A percentile compares a stretch with the other conserved stretches of the same genome.
phyloP scores from a whole-genome alignment of 1,140 invertebrate species.

The Drosophila sp. region DNA sequence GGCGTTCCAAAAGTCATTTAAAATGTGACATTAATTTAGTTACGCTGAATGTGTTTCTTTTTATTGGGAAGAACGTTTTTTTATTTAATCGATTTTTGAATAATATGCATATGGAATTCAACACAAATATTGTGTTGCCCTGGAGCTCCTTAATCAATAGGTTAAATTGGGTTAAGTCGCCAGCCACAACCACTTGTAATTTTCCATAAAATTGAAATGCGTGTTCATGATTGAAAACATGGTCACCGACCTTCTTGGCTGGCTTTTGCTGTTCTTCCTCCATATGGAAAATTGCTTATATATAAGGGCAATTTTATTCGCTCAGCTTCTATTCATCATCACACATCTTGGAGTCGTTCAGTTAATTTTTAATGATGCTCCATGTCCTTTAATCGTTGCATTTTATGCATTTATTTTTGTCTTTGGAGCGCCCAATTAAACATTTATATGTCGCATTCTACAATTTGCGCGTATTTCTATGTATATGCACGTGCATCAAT shows the following conservation, averaged over 20 bases:
- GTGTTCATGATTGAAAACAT: neutral
- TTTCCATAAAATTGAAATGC: neutral
- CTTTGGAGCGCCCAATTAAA: neutral
- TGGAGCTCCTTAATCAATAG: neutral
- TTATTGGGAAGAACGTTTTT: neutral
- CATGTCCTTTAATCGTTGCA: neutral
- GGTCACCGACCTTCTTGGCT: neutral
- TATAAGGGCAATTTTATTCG: no score
- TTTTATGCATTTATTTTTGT: neutral
- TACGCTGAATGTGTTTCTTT: neutral
- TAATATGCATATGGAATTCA: no score
- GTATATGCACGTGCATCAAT: conserved; percentile 1
- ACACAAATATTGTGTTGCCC: neutral
- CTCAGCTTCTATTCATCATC: no score
- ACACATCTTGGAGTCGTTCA: no score
- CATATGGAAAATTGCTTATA: no score
- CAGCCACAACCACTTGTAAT: neutral
- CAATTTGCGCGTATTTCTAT: neutral
- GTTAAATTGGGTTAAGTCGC: neutral
- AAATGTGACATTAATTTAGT: neutral
- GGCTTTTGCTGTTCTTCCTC: neutral
- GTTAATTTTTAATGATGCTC: neutral
- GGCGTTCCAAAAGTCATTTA: neutral
- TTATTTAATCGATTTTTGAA: neutral
- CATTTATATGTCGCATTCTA: neutral